Conservation (phyloP, 1,140 invertebrate genomes). For the Procambarus virginalis region DNA sequence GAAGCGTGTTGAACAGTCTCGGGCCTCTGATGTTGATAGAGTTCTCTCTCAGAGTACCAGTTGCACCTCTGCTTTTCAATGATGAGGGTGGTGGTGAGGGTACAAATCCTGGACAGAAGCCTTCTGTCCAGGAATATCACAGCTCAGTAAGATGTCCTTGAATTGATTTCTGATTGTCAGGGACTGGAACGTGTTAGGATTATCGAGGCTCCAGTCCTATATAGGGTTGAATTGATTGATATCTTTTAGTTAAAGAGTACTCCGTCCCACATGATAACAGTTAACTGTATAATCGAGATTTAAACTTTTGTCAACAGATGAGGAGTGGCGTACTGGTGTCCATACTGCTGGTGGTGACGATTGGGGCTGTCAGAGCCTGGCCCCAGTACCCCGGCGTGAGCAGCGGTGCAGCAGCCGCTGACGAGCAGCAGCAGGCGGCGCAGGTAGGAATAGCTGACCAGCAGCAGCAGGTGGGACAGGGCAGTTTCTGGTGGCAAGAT, state of each 20-base stretch:
- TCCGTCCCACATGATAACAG: neutral
- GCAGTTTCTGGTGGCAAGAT: neutral
- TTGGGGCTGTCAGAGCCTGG: neutral
- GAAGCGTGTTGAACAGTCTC: too few species aligned
- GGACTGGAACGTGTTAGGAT: too few species aligned
- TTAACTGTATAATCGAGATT: neutral
- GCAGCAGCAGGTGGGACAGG: neutral
- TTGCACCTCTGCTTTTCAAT: too few species aligned
- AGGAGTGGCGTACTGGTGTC: neutral
- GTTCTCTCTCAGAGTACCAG: too few species aligned
- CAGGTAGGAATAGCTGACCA: too few species aligned
- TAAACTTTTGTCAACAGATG: neutral
- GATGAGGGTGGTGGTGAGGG: too few species aligned
- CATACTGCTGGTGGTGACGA: constrained; percentile 5
- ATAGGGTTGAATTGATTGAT: neutral
- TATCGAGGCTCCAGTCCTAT: neutral
- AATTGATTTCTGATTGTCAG: too few species aligned
- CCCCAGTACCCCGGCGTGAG: neutral
- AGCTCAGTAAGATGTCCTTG: too few species aligned
- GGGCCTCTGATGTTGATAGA: too few species aligned
- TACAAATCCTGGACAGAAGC: too few species aligned
- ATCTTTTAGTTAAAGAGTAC: too few species aligned
- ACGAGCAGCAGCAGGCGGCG: neutral
- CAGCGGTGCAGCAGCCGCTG: neutral
- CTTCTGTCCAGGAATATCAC: too few species aligned